Base-by-base conservation (phyloP, 2,113 vertebrate genomes). In the Alligator mississippiensis region DNA sequence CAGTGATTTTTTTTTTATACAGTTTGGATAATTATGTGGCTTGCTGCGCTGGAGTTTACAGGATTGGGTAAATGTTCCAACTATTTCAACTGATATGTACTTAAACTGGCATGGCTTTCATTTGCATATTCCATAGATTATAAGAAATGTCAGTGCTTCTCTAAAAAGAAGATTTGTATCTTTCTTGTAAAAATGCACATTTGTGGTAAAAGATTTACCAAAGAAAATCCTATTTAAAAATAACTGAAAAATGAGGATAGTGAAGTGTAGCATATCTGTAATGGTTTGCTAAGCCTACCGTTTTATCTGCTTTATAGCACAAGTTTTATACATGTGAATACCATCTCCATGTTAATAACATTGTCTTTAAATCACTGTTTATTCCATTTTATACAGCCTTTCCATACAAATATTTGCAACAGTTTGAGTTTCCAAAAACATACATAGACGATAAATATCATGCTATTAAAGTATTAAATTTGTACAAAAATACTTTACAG, bases 391-490 rank as follows among this genome's bases (percentile, higher is more conserved):
- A 96, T 98, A 98, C 98, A 98, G 96, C 93, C 97, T 97, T 98
- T 96, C 98, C 98, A 99, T 99, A 99, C 98, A 99, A 99, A 99
- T 98, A 98, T 98, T 98, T 98, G 98, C 98, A 98, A 98, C 98
- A 98, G 98, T 98, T 97, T 98, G 97, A 98, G 98, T 99, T 98
- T 97, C 98, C 98, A 98, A 98, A 98, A 98, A 97, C 98, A 98
- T 98, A 99, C 98, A 99, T 98, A 98, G 98, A 99, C 98, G 98
- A 99, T 99, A 99, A 99, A 99, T 99, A 98, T 98, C 99, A 99
- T 99, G 99, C 99, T 99, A 99, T 99, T 99, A 99, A 99, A 99
- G 99, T 99, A 99, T 99, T 99, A 99, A 99, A 99, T 99, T 99
- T 99, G 99, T 99, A 99, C 99, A 99, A 99, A 99, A 99, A 99